Percentiles rank a stretch among this genome's conserved stretches.
phyloP scores from a whole-genome alignment of 1,140 invertebrate genomes.

The Brachionus rubens region DNA sequence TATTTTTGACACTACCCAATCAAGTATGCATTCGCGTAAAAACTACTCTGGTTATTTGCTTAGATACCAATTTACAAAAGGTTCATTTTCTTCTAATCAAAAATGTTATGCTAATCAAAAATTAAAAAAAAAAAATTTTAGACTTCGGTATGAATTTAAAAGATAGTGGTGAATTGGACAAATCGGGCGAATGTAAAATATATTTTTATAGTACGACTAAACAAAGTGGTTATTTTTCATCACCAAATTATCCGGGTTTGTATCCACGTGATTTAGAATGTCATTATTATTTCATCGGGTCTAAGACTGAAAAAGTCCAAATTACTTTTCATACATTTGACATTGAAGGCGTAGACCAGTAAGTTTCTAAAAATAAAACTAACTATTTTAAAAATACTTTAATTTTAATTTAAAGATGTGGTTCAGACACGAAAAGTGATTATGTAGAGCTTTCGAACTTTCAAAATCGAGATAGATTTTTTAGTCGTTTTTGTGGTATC shows the following conservation, averaged over 20 bases:
- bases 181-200: slow-evolving; percentile 23
- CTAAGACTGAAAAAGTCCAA: slow-evolving; percentile 80
- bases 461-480: slow-evolving; percentile 78
- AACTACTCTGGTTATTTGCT: slow-evolving; percentile 35
- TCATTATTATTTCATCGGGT: slow-evolving; percentile 86
- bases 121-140: not conserved
- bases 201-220: slow-evolving; percentile 67
- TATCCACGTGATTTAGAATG: slow-evolving; percentile 94
- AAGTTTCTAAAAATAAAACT: not conserved
- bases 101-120: not conserved
- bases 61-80: slow-evolving; percentile 35
- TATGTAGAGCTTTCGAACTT: slow-evolving; percentile 92
- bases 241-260: slow-evolving; percentile 95
- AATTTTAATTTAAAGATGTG: slow-evolving; percentile 68
- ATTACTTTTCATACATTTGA: slow-evolving; percentile 95
- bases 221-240: slow-evolving; percentile 78
- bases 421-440: slow-evolving; percentile 79
- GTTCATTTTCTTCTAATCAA: not conserved
- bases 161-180: slow-evolving; percentile 4
- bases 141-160: slow-evolving; percentile 15
- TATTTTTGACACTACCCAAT: not conserved
- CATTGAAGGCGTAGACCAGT: slow-evolving; percentile 70
- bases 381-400: not conserved
- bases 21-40: slow-evolving; percentile 27
- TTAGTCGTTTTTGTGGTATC: slow-evolving; percentile 75